Conservation (phyloP, 2,888 invertebrate species). For the Hyposoter didymator region DNA sequence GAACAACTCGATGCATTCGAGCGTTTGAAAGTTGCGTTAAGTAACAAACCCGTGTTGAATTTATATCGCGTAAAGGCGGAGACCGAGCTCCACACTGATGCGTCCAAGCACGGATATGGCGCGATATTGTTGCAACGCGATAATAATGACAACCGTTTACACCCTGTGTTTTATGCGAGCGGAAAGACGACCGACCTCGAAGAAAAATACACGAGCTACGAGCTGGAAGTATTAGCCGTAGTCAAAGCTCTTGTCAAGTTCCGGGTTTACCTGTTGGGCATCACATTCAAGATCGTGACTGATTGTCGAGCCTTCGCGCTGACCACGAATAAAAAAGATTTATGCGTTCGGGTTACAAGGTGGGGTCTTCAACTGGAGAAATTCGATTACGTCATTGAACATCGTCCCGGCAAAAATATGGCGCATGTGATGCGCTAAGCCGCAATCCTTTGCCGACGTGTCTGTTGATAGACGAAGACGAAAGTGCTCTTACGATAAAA, state of each 20-base stretch:
- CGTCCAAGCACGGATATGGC: too few relatives aligned
- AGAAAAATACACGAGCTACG: neutral
- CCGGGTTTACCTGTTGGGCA: too few relatives aligned
- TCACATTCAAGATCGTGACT: too few relatives aligned
- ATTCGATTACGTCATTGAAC: too few relatives aligned
- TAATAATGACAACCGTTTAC: neutral
- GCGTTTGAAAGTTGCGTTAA: neutral
- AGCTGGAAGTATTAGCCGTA: too few relatives aligned
- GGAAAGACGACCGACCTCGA: neutral
- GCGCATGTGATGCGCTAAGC: slow-evolving; percentile 6
- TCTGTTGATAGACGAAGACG: slow-evolving; percentile 29
- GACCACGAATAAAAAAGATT: too few relatives aligned
- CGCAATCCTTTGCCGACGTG: slow-evolving; percentile 5
- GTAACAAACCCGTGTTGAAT: neutral
- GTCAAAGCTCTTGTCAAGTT: too few relatives aligned
- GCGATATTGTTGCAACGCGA: neutral
- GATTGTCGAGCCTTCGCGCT: too few relatives aligned
- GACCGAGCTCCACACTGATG: neutral
- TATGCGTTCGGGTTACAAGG: too few relatives aligned
- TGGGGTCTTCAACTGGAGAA: too few relatives aligned
- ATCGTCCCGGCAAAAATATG: neutral
- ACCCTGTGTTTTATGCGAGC: neutral
- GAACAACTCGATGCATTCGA: neutral
- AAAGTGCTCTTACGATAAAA: neutral
- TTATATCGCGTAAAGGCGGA: neutral